Percentiles rank a stretch among this genome's conserved stretches.
These are phyloP conservation scores for Drosophila nannoptera DNA, from an alignment of 1,140 invertebrate species.

Conservation along the genomic window DNA sequence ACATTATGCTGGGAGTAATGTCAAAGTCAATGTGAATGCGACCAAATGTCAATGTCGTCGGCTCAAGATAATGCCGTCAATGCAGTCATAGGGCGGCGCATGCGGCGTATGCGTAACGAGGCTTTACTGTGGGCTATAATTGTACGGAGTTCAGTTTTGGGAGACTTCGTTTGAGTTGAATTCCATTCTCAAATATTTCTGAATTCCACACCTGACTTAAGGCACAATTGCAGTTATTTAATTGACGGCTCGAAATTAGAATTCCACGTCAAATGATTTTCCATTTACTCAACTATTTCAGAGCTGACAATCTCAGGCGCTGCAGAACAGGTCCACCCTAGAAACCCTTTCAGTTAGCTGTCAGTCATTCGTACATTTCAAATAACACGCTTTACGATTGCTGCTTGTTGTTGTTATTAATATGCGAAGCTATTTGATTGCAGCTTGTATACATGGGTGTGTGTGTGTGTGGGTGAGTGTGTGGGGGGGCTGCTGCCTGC, in stretches of 20 bases:
- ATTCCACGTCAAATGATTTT: conserved; percentile 18
- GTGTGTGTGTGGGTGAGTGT: too few species aligned
- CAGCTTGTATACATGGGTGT: too few species aligned
- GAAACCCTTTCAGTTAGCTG: neutral
- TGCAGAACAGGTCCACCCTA: neutral
- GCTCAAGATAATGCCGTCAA: conserved; percentile 57
- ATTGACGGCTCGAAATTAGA: neutral
- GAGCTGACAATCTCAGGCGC: neutral
- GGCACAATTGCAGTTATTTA: neutral
- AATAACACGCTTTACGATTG: conserved; percentile 3
- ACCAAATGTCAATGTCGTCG: conserved; percentile 71
- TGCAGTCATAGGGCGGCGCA: too few species aligned
- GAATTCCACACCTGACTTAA: neutral
- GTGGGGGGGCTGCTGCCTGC: neutral
- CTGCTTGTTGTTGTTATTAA: conserved; percentile 4
- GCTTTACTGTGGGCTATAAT: neutral
- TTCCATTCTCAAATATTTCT: neutral
- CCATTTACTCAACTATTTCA: conserved; percentile 2
- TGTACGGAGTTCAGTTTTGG: too few species aligned
- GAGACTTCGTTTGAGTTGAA: too few species aligned
- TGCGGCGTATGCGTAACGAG: conserved; percentile 31
- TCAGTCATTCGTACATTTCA: conserved; percentile 10
- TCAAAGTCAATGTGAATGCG: conserved; percentile 67
- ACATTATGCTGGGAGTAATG: conserved; percentile 25
- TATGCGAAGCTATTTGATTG: neutral